Base-by-base conservation (phyloP, 2,888 invertebrate species). In the Pollenia labialis region DNA sequence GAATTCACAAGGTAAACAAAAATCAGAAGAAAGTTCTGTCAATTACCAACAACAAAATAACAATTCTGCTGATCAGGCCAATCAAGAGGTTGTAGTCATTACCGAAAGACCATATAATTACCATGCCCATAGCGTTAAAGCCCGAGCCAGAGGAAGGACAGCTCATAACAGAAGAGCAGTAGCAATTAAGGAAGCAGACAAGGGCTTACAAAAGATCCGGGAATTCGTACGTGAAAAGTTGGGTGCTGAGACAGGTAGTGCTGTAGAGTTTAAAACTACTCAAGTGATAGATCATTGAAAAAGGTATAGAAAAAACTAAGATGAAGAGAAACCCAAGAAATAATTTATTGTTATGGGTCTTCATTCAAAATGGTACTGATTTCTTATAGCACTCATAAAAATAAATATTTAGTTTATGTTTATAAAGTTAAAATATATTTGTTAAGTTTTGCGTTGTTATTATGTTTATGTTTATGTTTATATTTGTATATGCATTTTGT, bases 31-130 rank as follows among this genome's bases (percentile, higher is more conserved):
- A 23, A 56, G 69, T 1, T 46, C 64, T 9, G 46, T 62, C 4
- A 75, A 82, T 12, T 71, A 87, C 56, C 86, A 88, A 11, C 80
- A 68, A 23, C 62, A 68, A 23, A 58, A 85, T 7, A 64, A 69
- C 32, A 52, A 64, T n/a, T 32, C 40, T 1, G 58, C 54, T 10
- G 72, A 74, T n/a, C 11, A 56, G n/a, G 11, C 42, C 12, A 50
- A 23, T 11, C 56, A 32, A 10, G 79, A 88, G 2, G 89, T 87
- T 8, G 89, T 89, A 11, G 88, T 90, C 46, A 91, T 91, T 2
- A 91, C 92, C 0, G 92, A 91, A 85, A 89, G 90, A 11, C 93
- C 93, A 16, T 92, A 89, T 50, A 93, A 93, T 84, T 93, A 93
- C 85, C 93, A 93, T 71, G 92, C 93, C 48, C 91, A 91, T 50